Evolutionary conservation across 64 coral and sea anemone species (phyloP).

Genomic region (Trachythela sp.): DNA sequence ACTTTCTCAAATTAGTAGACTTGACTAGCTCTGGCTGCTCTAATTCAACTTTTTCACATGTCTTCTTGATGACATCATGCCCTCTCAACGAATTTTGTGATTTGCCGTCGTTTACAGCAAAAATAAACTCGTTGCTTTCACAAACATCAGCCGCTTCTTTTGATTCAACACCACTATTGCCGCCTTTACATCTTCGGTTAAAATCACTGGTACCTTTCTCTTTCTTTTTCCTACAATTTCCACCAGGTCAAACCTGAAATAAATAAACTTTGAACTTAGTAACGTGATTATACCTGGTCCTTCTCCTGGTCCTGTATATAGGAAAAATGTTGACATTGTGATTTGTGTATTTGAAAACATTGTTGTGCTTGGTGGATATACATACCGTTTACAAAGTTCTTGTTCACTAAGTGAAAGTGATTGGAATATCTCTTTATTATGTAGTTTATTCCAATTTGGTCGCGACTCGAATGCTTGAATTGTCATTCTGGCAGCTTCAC

Average conservation of each 20-base stretch:
- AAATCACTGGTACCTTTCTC: constrained; percentile 20
- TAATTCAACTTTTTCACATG: neutral
- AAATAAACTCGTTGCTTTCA: constrained; percentile 31
- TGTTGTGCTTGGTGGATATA: too few relatives aligned
- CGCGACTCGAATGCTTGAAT: neutral
- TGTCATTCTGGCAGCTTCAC: neutral
- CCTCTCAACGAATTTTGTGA: neutral
- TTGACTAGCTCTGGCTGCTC: constrained; percentile 12
- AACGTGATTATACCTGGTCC: too few relatives aligned
- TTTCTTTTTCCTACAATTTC: constrained; percentile 42
- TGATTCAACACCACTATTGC: neutral
- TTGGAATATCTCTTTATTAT: neutral
- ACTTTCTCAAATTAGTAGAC: constrained; percentile 38
- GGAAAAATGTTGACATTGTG: neutral
- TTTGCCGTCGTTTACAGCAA: constrained; percentile 8
- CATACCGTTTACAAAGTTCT: neutral
- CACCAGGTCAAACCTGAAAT: constrained; percentile 45
- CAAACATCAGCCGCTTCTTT: constrained; percentile 13
- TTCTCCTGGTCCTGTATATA: too few relatives aligned
- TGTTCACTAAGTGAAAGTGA: neutral
- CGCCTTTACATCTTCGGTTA: constrained; percentile 21
- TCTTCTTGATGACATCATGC: constrained; percentile 20
- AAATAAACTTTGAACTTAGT: too few relatives aligned
- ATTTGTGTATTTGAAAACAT: neutral
- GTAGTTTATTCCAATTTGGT: neutral